Base-by-base conservation (phyloP, 1,140 invertebrate genomes). In the Tetramorium simillimum region DNA sequence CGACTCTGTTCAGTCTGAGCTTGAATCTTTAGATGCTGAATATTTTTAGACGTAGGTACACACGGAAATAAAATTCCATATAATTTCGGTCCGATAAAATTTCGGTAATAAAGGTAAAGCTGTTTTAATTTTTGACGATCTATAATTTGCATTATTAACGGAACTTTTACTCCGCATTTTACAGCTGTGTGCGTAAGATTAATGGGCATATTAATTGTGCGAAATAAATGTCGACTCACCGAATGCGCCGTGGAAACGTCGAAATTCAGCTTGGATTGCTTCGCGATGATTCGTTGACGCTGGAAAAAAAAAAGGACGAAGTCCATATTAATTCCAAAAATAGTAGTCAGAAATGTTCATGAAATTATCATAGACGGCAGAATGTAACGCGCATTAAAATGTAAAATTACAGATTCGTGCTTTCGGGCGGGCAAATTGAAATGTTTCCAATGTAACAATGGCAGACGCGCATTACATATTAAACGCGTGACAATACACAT, bases 151-250 rank as follows among this genome's bases (percentile, higher is more conserved):
- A 18, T 16, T 7, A 58, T 82, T 72, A 82, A 33, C 7, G 7
- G 53, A 43, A 21, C 10, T 65, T 33, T 65, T 33, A 28, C 1
- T 81, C 16, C 3, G 33, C 28, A 21, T 72, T 43, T 33, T 24
- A 33, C 51, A 70, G 43, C 46, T 24, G 9, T 10, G 21, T 33
- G 21, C 21, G 9, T 70, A 40, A 53, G 14, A 51, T 21, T 70
- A 69, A 69, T 24, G 14, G 24, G 56, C 18, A 14, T 37, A 73
- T 82, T 60, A 84, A 73, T 82, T 60, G 24, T 58, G 24, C 28
- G 0, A 73, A 84, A 84, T 84, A 84, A 84, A 58, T 46, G 40
- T 82, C 67, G 21, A 73, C 80, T 84, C 53, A 84, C 80, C 80
- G n/a, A 73, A 49, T 4, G 40, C 40, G 53, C 40, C 46, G 37